Conservation (phyloP, 2,888 invertebrate genomes). For the Diachrysia chrysitis region DNA sequence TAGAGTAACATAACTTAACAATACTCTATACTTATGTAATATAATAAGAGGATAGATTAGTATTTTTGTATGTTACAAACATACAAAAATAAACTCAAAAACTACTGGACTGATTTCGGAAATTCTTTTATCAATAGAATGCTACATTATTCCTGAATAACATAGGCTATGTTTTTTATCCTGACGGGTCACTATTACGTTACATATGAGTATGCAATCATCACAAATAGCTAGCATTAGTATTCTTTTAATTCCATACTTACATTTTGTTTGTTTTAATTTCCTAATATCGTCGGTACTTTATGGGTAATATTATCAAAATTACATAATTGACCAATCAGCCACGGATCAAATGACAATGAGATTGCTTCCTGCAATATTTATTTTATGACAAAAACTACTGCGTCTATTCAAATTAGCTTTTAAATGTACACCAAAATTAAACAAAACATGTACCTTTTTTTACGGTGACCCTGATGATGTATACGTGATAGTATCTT, state of each 20-base stretch:
- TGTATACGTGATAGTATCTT: not conserved
- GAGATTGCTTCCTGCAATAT: constrained; percentile 55
- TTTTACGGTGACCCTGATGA: not conserved
- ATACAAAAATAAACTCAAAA: too few relatives aligned
- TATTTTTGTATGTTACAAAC: too few relatives aligned
- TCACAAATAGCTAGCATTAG: not conserved
- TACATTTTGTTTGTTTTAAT: constrained; percentile 6
- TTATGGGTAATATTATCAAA: constrained; percentile 35
- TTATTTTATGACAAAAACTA: constrained; percentile 42
- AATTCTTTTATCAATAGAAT: too few relatives aligned
- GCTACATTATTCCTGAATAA: too few relatives aligned
- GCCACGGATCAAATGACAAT: constrained; percentile 58
- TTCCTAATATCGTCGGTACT: not conserved
- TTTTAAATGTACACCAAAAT: constrained; percentile 32
- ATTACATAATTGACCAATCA: constrained; percentile 56
- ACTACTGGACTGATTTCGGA: too few relatives aligned
- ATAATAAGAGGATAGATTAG: too few relatives aligned
- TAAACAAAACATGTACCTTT: constrained; percentile 1
- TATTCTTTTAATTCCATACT: not conserved
- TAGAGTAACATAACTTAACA: too few relatives aligned
- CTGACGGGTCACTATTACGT: too few relatives aligned
- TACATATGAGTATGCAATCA: not conserved
- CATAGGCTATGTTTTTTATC: too few relatives aligned
- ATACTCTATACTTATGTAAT: too few relatives aligned
- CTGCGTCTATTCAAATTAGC: constrained; percentile 20